Conservation (phyloP, 2,888 invertebrate species). For the Nephrotoma appendiculata region DNA sequence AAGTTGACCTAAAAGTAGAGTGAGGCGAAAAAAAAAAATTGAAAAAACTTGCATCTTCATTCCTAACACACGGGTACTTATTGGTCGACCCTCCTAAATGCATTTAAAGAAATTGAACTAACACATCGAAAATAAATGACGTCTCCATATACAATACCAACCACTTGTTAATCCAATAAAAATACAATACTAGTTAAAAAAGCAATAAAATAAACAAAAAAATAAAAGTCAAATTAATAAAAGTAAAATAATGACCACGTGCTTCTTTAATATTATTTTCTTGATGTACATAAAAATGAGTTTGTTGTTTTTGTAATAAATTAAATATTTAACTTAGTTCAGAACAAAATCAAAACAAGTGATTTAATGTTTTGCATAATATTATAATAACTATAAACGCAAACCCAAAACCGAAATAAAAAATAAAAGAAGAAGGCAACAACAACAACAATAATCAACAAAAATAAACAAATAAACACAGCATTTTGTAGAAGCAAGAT, state of each 20-base stretch:
- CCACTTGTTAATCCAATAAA: neutral
- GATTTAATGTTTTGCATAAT: neutral
- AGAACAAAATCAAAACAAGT: neutral
- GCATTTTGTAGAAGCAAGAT: neutral
- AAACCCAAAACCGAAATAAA: neutral
- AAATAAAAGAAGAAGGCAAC: neutral
- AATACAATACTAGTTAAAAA: neutral
- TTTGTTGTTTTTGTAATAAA: neutral
- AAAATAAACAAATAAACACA: neutral
- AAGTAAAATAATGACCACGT: neutral
- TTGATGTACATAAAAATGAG: neutral
- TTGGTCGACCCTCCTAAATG: too few relatives aligned
- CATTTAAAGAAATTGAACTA: neutral
- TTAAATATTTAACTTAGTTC: neutral
- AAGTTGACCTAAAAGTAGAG: too few relatives aligned
- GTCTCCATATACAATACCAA: neutral
- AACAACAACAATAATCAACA: neutral
- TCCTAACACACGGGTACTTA: too few relatives aligned
- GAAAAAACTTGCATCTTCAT: too few relatives aligned
- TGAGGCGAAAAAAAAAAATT: too few relatives aligned
- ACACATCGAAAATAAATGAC: neutral
- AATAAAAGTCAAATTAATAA: neutral
- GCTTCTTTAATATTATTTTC: neutral
- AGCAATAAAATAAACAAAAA: neutral
- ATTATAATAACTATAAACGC: neutral